Conservation (phyloP, 2,113 vertebrate genomes). For the Opisthocomus hoazin region DNA sequence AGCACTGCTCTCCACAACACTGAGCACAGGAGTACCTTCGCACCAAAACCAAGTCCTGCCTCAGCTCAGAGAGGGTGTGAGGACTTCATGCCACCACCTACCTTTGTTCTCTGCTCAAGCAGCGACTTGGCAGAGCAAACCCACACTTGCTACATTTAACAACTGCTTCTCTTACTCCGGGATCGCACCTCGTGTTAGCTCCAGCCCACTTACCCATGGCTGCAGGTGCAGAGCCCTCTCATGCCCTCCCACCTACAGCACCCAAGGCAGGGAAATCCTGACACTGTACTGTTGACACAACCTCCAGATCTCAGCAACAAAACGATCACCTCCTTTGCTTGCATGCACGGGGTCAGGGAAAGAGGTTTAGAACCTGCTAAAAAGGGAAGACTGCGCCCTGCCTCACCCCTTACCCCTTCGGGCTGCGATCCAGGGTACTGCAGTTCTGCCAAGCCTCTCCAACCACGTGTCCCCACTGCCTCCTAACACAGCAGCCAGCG, state of each 20-base stretch:
- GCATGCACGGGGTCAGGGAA: background rate
- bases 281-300: background rate
- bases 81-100: slow-evolving; percentile 19
- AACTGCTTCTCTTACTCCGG: background rate
- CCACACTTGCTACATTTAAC: background rate
- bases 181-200: background rate
- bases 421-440: fast-evolving
- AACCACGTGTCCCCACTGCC: background rate
- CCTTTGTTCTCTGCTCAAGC: slow-evolving; percentile 18
- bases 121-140: background rate
- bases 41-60: background rate
- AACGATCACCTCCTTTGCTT: background rate
- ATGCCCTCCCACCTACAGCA: background rate
- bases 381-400: background rate
- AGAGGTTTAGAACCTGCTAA: background rate
- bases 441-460: background rate
- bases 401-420: background rate
- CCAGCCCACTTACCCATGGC: background rate
- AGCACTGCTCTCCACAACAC: background rate
- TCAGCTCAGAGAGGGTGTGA: background rate
- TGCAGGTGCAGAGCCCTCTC: background rate
- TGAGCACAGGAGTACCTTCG: background rate
- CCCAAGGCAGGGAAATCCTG: background rate
- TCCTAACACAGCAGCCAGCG: background rate
- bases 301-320: background rate